Evolutionary conservation across 53 echinoderm and acorn worm genomes (phyloP).

Genomic region (Henricia sp.): DNA sequence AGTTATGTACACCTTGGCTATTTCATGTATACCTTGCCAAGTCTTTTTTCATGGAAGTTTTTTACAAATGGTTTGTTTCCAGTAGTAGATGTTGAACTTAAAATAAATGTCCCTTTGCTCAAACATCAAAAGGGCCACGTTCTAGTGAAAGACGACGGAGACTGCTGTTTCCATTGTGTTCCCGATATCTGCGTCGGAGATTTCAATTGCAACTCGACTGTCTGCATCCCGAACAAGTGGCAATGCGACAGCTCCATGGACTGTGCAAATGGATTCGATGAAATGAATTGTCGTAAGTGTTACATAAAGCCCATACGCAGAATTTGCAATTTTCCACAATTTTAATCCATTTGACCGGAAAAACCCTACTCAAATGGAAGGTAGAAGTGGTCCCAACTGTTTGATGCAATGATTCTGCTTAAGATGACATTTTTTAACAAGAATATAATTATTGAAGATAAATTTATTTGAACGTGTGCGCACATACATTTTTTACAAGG

Average conservation of each 20-base stretch:
- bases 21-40: too few species aligned
- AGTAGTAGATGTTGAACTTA: not conserved
- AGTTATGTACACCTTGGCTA: too few species aligned
- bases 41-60: too few species aligned
- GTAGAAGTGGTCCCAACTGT: too few species aligned
- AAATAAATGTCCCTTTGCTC: too few species aligned
- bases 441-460: not conserved
- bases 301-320: not conserved
- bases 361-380: too few species aligned
- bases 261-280: slow-evolving; percentile 46
- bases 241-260: slow-evolving; percentile 41
- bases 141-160: slow-evolving; percentile 31
- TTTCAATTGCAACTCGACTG: slow-evolving; percentile 61
- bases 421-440: not conserved
- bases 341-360: not conserved
- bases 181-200: slow-evolving; percentile 46
- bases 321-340: not conserved
- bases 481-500: too few species aligned
- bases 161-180: slow-evolving; percentile 61
- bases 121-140: slow-evolving; percentile 28
- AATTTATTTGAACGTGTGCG: too few species aligned
- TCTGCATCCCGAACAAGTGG: slow-evolving; percentile 55
- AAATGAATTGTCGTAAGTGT: slow-evolving; percentile 55
- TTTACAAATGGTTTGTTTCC: not conserved
- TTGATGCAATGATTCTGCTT: too few species aligned